Percentiles rank a stretch among this genome's conserved stretches.
Conservation (phyloP, 2,113 vertebrate species). For the Aldabrachelys gigantea region DNA sequence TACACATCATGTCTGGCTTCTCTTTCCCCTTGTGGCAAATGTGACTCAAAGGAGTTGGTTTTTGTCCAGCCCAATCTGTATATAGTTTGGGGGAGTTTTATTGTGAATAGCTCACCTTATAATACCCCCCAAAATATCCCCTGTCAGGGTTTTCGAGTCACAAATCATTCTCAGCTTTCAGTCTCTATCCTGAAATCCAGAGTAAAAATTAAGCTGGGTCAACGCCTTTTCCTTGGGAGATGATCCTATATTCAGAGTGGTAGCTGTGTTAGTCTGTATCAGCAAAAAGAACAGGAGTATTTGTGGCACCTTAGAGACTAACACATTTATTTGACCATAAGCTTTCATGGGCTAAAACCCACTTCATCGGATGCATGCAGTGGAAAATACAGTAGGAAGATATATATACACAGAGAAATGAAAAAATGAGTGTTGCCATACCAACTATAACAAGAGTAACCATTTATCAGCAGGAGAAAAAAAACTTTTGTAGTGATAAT, state of each 20-base stretch:
- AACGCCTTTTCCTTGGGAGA: neutral
- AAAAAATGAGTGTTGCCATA: no score
- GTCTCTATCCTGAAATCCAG: constrained; percentile 11
- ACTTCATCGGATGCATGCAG: no score
- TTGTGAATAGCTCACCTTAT: constrained; percentile 68
- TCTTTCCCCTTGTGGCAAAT: constrained; percentile 78
- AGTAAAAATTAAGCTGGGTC: neutral
- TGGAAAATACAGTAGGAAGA: no score
- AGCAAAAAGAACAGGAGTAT: no score
- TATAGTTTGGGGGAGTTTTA: constrained; percentile 60
- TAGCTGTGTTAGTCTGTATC: no score
- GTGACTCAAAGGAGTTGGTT: constrained; percentile 83
- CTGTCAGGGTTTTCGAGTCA: constrained; percentile 26
- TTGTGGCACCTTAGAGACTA: no score
- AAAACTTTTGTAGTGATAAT: no score
- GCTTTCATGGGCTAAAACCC: no score
- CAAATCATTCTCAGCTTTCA: constrained; percentile 26
- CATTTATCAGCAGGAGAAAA: no score
- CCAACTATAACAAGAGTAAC: no score
- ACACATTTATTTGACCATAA: no score
- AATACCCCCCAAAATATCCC: constrained; percentile 48
- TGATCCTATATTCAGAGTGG: neutral
- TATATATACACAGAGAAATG: no score
- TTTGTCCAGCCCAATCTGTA: constrained; percentile 74
- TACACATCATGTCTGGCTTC: constrained; percentile 84